Conservation (phyloP, 1,140 invertebrate species). For the Neotoxoptera formosana region DNA sequence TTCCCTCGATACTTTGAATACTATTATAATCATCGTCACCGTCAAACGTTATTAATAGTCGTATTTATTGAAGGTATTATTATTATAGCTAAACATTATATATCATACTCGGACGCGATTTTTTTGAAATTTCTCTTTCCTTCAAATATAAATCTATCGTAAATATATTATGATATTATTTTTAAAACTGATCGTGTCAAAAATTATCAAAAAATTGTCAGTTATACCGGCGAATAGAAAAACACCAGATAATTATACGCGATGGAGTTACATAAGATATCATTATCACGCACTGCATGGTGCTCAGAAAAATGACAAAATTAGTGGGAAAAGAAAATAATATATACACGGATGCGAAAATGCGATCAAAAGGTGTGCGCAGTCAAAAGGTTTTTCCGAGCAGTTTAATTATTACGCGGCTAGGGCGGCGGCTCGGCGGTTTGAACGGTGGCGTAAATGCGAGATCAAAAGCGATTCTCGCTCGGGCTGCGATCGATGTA, state of each 20-base stretch:
- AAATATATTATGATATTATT: too few relatives aligned
- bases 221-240: neutral
- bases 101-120: too few relatives aligned
- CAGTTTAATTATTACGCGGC: neutral
- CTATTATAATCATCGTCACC: too few relatives aligned
- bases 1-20: too few relatives aligned
- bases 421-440: neutral
- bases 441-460: neutral
- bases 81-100: too few relatives aligned
- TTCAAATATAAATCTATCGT: too few relatives aligned
- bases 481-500: neutral
- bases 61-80: too few relatives aligned
- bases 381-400: neutral
- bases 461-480: constrained; percentile 4
- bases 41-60: too few relatives aligned
- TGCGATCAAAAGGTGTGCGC: neutral
- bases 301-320: neutral
- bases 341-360: too few relatives aligned
- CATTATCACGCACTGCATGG: neutral
- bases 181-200: too few relatives aligned
- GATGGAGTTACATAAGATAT: neutral
- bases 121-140: too few relatives aligned
- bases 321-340: neutral
- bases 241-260: neutral
- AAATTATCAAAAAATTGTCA: too few relatives aligned